Conservation (phyloP, 2,113 vertebrate species). For the Sialia sialis region DNA sequence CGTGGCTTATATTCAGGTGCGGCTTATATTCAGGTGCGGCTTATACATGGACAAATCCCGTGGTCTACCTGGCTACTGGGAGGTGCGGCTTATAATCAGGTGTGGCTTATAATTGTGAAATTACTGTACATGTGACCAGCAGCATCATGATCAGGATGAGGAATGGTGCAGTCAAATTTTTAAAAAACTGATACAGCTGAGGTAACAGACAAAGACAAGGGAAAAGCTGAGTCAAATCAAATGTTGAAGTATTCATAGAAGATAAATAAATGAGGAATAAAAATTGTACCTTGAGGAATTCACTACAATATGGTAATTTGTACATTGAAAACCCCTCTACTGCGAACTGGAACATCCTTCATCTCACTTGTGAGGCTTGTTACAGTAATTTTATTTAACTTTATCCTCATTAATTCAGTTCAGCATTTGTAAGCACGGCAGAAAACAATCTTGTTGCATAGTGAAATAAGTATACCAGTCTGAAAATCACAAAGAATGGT, state of each 20-base stretch:
- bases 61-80: too few species aligned
- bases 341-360: background rate
- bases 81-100: too few species aligned
- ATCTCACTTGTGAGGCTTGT: background rate
- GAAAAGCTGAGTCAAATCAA: background rate
- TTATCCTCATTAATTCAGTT: background rate
- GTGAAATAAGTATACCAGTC: background rate
- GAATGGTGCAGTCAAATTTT: background rate
- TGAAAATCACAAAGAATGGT: background rate
- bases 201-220: background rate
- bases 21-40: too few species aligned
- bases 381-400: background rate
- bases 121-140: background rate
- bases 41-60: too few species aligned
- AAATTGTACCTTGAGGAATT: background rate
- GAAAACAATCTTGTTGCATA: background rate
- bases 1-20: too few species aligned
- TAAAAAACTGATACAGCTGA: background rate
- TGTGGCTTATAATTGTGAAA: too few species aligned
- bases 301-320: background rate
- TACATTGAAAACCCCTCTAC: background rate
- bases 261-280: conserved; percentile 10
- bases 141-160: background rate
- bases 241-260: background rate
- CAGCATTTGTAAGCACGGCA: background rate